These are phyloP conservation scores for Timema cristinae DNA, from an alignment of 2,888 invertebrate species.

Conservation along the genomic window DNA sequence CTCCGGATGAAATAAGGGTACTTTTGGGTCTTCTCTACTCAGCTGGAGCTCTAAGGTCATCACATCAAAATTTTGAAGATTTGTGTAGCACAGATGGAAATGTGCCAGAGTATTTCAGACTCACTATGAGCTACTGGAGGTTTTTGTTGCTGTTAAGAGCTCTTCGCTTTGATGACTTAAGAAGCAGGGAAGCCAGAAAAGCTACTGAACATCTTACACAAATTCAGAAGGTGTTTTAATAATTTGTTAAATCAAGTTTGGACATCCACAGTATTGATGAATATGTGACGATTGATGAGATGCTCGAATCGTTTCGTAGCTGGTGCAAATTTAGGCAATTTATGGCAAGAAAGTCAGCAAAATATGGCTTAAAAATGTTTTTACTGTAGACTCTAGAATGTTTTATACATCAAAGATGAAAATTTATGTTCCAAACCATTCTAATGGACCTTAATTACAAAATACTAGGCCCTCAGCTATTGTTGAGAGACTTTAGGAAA, in stretches of 20 bases:
- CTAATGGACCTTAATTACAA: slow-evolving; percentile 9
- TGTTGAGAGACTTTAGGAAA: neutral
- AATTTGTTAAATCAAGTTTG: slow-evolving; percentile 5
- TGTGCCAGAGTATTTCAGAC: too few species aligned
- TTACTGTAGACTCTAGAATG: slow-evolving; percentile 11
- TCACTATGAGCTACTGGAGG: slow-evolving; percentile 12
- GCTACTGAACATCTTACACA: slow-evolving; percentile 1
- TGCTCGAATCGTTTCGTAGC: slow-evolving; percentile 15
- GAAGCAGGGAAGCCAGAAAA: neutral
- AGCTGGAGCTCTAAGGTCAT: too few species aligned
- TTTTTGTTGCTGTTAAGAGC: neutral
- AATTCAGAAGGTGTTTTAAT: slow-evolving; percentile 16
- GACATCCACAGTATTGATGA: neutral
- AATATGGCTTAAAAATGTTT: slow-evolving; percentile 16
- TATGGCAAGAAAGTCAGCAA: slow-evolving; percentile 18
- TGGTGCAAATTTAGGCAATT: slow-evolving; percentile 14
- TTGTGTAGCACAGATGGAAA: too few species aligned
- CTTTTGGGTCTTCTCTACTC: too few species aligned
- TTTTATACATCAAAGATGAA: slow-evolving; percentile 18
- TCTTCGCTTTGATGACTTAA: slow-evolving; percentile 19
- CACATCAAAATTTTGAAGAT: too few species aligned
- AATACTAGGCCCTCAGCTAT: neutral
- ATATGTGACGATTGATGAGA: slow-evolving; percentile 21
- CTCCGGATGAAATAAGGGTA: slow-evolving; percentile 11
- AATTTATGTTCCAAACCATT: slow-evolving; percentile 20